Evolutionary conservation across 2,888 invertebrate genomes (phyloP).

Genomic region (Acleris holmiana): DNA sequence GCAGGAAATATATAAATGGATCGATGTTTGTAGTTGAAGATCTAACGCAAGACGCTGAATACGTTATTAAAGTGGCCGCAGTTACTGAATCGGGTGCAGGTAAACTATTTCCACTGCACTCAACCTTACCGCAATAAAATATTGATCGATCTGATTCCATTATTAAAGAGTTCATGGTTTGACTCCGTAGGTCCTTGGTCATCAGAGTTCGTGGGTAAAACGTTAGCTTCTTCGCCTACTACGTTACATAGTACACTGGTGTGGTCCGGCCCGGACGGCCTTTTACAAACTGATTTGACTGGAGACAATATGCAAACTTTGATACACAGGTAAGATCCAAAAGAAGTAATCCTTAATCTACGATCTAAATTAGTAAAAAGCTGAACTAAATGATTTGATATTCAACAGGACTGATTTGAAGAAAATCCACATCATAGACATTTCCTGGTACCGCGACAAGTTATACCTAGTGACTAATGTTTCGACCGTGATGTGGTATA

Average conservation of each 20-base stretch:
- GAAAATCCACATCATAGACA: constrained; percentile 87
- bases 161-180: not conserved
- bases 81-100: constrained; percentile 88
- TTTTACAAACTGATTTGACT: constrained; percentile 92
- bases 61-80: constrained; percentile 91
- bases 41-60: constrained; percentile 90
- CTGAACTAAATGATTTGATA: not conserved
- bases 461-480: constrained; percentile 90
- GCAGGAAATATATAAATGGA: constrained; percentile 80
- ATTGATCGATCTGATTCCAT: too few species aligned
- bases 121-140: too few species aligned
- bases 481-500: constrained; percentile 89
- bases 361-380: not conserved
- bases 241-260: constrained; percentile 86
- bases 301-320: constrained; percentile 90
- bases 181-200: constrained; percentile 88
- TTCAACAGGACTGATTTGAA: constrained; percentile 74
- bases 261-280: constrained; percentile 90
- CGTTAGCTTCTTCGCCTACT: constrained; percentile 82
- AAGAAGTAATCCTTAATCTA: not conserved
- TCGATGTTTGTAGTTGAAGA: constrained; percentile 87
- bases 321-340: constrained; percentile 77
- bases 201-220: constrained; percentile 89
- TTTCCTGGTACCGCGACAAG: constrained; percentile 91
- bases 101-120: constrained; percentile 42